Evolutionary conservation across 2,113 vertebrate genomes (phyloP).

Genomic region (Saccopteryx leptura): DNA sequence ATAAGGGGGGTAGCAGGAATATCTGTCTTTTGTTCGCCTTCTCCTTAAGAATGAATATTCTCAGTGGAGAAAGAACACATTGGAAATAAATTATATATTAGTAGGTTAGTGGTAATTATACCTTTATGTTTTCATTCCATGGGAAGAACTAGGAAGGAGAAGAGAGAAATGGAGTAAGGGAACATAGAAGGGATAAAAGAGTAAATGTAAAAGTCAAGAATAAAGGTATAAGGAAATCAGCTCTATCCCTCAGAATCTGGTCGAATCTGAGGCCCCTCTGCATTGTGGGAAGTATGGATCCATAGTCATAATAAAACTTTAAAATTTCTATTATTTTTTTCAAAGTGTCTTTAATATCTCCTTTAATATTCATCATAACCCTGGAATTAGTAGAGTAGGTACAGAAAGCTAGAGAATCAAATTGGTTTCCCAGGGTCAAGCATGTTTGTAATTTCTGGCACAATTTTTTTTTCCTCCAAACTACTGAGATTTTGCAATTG

Average conservation of each 20-base stretch:
- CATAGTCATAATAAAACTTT: neutral
- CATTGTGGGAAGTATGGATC: neutral
- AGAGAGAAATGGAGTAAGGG: neutral
- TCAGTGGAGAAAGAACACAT: neutral
- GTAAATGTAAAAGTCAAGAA: neutral
- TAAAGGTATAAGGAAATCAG: neutral
- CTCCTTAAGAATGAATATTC: neutral
- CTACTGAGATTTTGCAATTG: neutral
- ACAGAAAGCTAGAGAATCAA: neutral
- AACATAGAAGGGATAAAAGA: neutral
- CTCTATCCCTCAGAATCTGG: neutral
- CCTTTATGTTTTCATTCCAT: neutral
- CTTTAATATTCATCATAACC: neutral
- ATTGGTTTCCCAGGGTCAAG: neutral
- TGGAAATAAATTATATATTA: neutral
- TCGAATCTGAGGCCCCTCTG: neutral
- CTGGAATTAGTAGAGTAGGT: neutral
- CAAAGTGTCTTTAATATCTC: neutral
- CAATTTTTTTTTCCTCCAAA: neutral
- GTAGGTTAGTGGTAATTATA: neutral
- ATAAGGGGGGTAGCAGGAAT: neutral
- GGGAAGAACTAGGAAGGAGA: constrained; percentile 9
- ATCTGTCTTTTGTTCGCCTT: neutral
- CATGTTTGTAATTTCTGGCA: neutral
- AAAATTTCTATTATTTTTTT: neutral